Evolutionary conservation across 2,113 vertebrate species (phyloP).

Genomic region (Rhinopomastus cyanomelas): DNA sequence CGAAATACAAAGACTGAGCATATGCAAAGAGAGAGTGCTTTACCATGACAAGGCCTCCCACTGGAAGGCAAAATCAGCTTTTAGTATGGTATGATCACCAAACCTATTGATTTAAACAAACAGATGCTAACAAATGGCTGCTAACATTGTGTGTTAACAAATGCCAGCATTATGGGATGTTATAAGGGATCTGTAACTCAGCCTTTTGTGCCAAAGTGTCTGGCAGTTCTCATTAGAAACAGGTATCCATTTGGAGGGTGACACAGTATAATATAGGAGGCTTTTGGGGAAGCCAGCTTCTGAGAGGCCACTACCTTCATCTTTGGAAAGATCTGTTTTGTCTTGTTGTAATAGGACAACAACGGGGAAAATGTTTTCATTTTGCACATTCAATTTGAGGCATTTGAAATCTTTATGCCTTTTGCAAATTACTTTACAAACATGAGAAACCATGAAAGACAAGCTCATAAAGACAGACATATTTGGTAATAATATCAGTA

Average conservation of each 20-base stretch:
- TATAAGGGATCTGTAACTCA: not conserved
- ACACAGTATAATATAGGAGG: not conserved
- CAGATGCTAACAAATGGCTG: not conserved
- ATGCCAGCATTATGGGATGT: not conserved
- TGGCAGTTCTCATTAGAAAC: not conserved
- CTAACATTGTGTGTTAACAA: not conserved
- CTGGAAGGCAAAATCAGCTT: not conserved
- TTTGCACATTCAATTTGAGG: not conserved
- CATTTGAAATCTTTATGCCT: not conserved
- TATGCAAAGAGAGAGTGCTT: not conserved
- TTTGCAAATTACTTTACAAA: not conserved
- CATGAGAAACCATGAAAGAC: not conserved
- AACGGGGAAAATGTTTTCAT: not conserved
- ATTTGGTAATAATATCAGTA: not conserved
- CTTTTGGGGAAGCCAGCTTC: not conserved
- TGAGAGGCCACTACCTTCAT: not conserved
- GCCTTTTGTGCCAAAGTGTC: not conserved
- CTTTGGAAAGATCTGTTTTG: not conserved
- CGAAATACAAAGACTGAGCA: not conserved
- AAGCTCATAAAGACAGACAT: not conserved
- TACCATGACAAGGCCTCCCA: not conserved
- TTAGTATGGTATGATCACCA: not conserved
- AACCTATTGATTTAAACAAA: conserved; percentile 1
- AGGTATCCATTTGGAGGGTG: not conserved
- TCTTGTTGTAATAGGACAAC: not conserved